A percentile compares a stretch with the other conserved stretches of the same genome.
Evolutionary conservation across 2,888 invertebrate species (phyloP).

Genomic region (Dolichomitus sp.): DNA sequence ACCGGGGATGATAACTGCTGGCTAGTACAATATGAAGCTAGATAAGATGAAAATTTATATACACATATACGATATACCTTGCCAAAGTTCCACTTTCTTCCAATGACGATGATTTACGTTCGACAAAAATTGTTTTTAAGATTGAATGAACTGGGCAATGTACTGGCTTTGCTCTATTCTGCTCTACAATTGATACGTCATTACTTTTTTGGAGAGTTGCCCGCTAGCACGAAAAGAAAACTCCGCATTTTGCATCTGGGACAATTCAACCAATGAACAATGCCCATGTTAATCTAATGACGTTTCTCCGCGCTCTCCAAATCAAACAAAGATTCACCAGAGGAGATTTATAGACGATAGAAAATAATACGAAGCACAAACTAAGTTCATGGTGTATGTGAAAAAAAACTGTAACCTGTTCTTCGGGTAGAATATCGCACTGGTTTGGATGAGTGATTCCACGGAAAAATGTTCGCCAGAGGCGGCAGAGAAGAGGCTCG

Average conservation of each 20-base stretch:
- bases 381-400: slow-evolving; percentile 16
- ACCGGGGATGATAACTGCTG: not conserved
- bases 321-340: not conserved
- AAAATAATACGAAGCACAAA: slow-evolving; percentile 29
- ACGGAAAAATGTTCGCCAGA: slow-evolving; percentile 45
- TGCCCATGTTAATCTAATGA: slow-evolving; percentile 45
- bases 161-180: not conserved
- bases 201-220: slow-evolving; percentile 76
- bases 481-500: slow-evolving; percentile 20
- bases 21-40: not conserved
- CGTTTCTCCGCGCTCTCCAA: not conserved
- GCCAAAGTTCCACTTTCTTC: slow-evolving; percentile 51
- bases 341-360: slow-evolving; percentile 36
- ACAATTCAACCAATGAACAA: slow-evolving; percentile 75
- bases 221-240: slow-evolving; percentile 59
- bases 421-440: slow-evolving; percentile 21
- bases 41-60: slow-evolving; percentile 32
- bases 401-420: slow-evolving; percentile 21
- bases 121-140: slow-evolving; percentile 74
- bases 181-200: slow-evolving; percentile 72
- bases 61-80: slow-evolving; percentile 5
- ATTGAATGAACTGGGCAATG: slow-evolving; percentile 69
- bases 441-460: slow-evolving; percentile 49
- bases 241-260: slow-evolving; percentile 69
- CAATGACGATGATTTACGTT: slow-evolving; percentile 69